Percentiles rank a stretch among this genome's conserved stretches.
phyloP scores from a whole-genome alignment of 2,113 vertebrate species.

The Cepphus grylle region DNA sequence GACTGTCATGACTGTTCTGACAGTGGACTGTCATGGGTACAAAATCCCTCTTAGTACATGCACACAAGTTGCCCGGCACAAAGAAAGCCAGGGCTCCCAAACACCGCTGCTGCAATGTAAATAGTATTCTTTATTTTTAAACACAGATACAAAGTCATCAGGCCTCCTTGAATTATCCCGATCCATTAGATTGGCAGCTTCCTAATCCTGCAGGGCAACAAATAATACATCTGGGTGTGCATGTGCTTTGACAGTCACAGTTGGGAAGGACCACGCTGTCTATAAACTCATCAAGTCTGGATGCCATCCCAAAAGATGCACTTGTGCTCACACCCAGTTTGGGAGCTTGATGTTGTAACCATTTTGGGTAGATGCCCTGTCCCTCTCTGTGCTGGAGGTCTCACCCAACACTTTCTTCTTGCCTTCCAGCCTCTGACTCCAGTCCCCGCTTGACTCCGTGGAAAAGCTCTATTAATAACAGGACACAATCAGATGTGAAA shows the following conservation, averaged over 20 bases:
- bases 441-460: not conserved
- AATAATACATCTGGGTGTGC: accelerated
- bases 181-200: not conserved
- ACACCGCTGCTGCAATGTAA: not conserved
- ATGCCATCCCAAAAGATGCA: not conserved
- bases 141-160: not conserved
- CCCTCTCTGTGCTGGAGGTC: not conserved
- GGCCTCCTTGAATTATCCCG: not conserved
- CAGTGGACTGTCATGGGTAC: not conserved
- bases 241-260: accelerated
- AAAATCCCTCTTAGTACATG: not conserved
- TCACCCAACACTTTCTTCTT: not conserved
- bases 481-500: not conserved
- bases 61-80: not conserved
- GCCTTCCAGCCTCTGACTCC: not conserved
- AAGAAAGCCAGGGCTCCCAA: not conserved
- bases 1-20: not conserved
- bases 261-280: not conserved
- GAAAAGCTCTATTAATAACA: not conserved
- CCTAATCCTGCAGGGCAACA: not conserved
- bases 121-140: not conserved
- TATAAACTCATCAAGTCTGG: not conserved
- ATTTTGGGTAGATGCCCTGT: not conserved
- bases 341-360: not conserved
- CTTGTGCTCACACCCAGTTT: not conserved